Evolutionary conservation across 37 sponge, comb jelly and placozoan species (phyloP).

Genomic region (Chondrilla cf. caribensis): DNA sequence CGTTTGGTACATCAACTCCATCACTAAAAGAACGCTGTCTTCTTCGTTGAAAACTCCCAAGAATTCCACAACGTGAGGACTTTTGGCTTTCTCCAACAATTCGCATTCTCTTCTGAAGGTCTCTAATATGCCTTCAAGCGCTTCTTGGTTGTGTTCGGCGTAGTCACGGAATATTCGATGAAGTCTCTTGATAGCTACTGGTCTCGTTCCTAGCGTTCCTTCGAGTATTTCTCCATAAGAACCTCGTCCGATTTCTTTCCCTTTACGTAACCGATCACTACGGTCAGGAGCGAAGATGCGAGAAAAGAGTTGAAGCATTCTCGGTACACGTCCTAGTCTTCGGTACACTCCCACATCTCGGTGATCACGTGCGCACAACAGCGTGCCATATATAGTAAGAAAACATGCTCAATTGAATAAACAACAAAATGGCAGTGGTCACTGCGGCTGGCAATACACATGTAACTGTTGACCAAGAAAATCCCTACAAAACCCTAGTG

Average conservation of each 20-base stretch:
- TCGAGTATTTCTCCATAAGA: not conserved
- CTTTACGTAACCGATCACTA: not conserved
- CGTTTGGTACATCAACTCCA: slow-evolving; percentile 10
- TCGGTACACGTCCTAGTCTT: too few relatives aligned
- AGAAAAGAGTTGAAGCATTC: not conserved
- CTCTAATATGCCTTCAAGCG: too few relatives aligned
- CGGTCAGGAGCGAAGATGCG: not conserved
- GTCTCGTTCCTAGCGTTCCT: not conserved
- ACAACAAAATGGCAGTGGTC: too few relatives aligned
- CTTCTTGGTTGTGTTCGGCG: not conserved
- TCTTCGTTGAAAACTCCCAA: not conserved
- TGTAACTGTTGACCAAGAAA: too few relatives aligned
- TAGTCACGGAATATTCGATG: slow-evolving; percentile 3
- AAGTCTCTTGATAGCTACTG: slow-evolving; percentile 9
- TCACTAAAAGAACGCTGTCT: not conserved
- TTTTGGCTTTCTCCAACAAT: not conserved
- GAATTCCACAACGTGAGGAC: not conserved
- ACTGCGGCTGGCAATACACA: too few relatives aligned
- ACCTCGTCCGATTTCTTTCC: not conserved
- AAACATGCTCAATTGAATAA: too few relatives aligned
- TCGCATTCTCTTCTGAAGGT: not conserved
- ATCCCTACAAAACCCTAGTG: too few relatives aligned
- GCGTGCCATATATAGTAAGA: too few relatives aligned
- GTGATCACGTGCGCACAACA: too few relatives aligned
- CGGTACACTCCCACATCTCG: too few relatives aligned